Evolutionary conservation across 2,888 invertebrate species (phyloP).

Genomic region (Phania funesta): DNA sequence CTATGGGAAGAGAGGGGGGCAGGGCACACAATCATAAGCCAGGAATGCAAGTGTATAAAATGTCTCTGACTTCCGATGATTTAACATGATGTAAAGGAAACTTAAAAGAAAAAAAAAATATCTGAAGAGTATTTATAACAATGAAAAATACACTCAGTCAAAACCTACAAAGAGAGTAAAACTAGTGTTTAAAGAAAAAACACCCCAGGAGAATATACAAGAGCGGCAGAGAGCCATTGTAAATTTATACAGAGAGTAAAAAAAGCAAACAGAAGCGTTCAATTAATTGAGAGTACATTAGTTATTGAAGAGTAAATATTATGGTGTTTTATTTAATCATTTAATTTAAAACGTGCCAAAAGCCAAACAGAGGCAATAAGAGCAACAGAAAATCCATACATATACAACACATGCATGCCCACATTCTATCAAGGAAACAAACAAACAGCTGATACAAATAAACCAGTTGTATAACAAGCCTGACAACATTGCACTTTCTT

Average conservation of each 20-base stretch:
- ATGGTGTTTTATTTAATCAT: conserved; percentile 61
- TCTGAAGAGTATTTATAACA: conserved; percentile 34
- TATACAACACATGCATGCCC: background rate
- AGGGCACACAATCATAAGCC: conserved; percentile 1
- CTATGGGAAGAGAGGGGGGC: background rate
- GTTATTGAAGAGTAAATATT: conserved; percentile 61
- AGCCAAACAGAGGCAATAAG: conserved; percentile 36
- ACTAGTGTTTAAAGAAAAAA: background rate
- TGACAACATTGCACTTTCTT: conserved; percentile 5
- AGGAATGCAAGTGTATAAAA: conserved; percentile 57
- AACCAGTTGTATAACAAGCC: conserved; percentile 11
- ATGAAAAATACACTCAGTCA: background rate
- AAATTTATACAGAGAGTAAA: background rate
- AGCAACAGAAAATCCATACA: background rate
- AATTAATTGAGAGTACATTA: conserved; percentile 61
- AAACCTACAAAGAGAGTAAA: background rate
- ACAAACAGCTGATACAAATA: conserved; percentile 19
- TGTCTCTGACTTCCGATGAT: conserved; percentile 58
- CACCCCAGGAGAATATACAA: background rate
- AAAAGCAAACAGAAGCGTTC: conserved; percentile 49
- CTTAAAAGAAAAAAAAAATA: background rate
- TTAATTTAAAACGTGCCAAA: conserved; percentile 64
- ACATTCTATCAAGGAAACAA: conserved; percentile 7
- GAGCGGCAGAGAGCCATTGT: background rate
- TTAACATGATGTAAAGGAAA: conserved; percentile 55